Percentiles rank a stretch among this genome's conserved stretches.
phyloP scores from a whole-genome alignment of 2,113 vertebrate genomes.

The Callipepla squamata region DNA sequence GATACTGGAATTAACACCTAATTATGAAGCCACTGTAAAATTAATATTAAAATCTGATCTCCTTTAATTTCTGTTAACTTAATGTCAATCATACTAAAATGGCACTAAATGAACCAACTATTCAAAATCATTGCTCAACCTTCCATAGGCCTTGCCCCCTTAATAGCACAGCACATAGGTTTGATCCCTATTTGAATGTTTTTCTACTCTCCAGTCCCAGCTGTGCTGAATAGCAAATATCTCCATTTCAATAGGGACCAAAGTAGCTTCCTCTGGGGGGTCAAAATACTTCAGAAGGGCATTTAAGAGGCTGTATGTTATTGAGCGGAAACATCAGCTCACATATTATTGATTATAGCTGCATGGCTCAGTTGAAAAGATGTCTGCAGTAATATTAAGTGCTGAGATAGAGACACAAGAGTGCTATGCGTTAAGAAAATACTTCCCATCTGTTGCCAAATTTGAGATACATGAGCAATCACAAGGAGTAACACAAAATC shows the following conservation, averaged over 20 bases:
- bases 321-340: slow-evolving; percentile 61
- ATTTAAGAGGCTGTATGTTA: slow-evolving; percentile 49
- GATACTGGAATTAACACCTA: background rate
- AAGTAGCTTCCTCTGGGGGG: slow-evolving; percentile 57
- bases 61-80: slow-evolving; percentile 14
- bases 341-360: slow-evolving; percentile 57
- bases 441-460: slow-evolving; percentile 45
- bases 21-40: background rate
- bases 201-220: slow-evolving; percentile 28
- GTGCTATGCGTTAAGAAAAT: slow-evolving; percentile 27
- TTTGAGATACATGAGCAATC: slow-evolving; percentile 56
- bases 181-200: slow-evolving; percentile 30
- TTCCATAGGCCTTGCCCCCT: slow-evolving; percentile 6
- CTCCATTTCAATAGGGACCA: slow-evolving; percentile 47
- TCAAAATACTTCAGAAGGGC: slow-evolving; percentile 57
- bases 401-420: slow-evolving; percentile 8
- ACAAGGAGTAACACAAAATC: slow-evolving; percentile 43
- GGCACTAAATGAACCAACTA: slow-evolving; percentile 26
- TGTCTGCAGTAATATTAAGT: slow-evolving; percentile 36
- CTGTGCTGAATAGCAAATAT: slow-evolving; percentile 57
- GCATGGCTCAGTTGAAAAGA: slow-evolving; percentile 27
- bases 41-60: background rate
- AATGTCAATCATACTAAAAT: background rate
- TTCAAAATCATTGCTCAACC: slow-evolving; percentile 24
- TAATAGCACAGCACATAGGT: background rate